Percentiles rank a stretch among this genome's conserved stretches.
These are phyloP conservation scores for Drosophila kanapiae DNA, from an alignment of 1,140 invertebrate genomes.

Conservation along the genomic window DNA sequence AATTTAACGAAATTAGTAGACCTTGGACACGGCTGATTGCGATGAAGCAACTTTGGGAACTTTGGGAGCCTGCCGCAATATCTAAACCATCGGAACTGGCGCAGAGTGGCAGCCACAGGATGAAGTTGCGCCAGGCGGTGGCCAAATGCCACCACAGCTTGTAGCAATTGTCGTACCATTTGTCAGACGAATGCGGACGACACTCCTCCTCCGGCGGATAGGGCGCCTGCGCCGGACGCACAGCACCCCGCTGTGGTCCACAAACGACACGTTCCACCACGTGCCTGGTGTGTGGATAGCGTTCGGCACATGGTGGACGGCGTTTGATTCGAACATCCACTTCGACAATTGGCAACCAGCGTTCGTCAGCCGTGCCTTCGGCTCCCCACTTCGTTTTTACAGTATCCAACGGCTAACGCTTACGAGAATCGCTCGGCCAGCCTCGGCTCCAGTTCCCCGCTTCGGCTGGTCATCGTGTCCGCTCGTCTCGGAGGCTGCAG, in stretches of 20 bases:
- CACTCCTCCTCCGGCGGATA: conserved; percentile 76
- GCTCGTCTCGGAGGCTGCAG: conserved; percentile 35
- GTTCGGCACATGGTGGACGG: conserved; percentile 72
- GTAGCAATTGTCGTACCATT: conserved; percentile 85
- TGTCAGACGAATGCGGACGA: conserved; percentile 73
- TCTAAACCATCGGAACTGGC: conserved; percentile 28
- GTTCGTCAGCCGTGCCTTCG: conserved; percentile 41
- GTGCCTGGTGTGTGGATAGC: conserved; percentile 66
- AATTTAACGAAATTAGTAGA: background rate
- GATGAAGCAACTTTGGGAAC: background rate
- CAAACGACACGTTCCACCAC: conserved; percentile 58
- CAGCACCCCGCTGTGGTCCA: conserved; percentile 26
- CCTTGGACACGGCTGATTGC: conserved; percentile 8
- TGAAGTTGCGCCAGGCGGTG: conserved; percentile 50
- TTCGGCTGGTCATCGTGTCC: conserved; percentile 2
- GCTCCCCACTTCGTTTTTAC: conserved; percentile 31
- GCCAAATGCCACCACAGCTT: conserved; percentile 83
- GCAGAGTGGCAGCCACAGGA: conserved; percentile 21
- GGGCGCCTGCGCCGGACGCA: conserved; percentile 70
- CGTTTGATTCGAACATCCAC: conserved; percentile 78
- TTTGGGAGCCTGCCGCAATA: background rate
- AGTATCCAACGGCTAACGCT: conserved; percentile 63
- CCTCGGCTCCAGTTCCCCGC: background rate
- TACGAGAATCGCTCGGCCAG: conserved; percentile 14
- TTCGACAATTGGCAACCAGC: conserved; percentile 81